Base-by-base conservation (phyloP, 2,888 invertebrate species). In the Xanthia togata region DNA sequence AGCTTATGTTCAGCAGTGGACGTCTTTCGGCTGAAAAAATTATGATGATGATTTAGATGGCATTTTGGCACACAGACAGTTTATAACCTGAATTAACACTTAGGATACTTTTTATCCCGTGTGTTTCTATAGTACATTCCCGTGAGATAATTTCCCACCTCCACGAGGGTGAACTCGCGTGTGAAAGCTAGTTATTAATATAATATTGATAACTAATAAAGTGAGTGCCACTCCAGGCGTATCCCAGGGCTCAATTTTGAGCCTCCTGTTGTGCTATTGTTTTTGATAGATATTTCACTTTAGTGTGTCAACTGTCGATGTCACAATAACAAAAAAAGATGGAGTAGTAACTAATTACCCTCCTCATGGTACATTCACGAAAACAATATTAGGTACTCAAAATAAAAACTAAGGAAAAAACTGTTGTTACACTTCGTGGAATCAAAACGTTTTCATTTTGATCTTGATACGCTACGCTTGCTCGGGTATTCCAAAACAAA, bases 401-500 rank as follows among this genome's bases (percentile, higher is more conserved):
- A 26, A 60, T 26, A 14, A 41, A 14, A 26, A 2, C 0, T 5
- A 26, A 62, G 0, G 9, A 9, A 70, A 62, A 70, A 62, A 41
- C 2, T 23, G 3, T 23, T 14, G 26, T 67, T 9, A 53, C 53
- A 41, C 12, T 60, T 20, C 8, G 14, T 26, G 20, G 14, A 55
- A 57, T 63, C 20, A 55, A 35, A 75, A 76, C 23, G 11, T 31
- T 8, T 20, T 63, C 3, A 75, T 75, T 76, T 75, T 1, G 2
- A 63, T 55, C 20, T 20, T n/a, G n/a, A 26, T 23, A 50, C 5
- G n/a, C n/a, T 20, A 63, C 20, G 12, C n/a, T 73, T 35, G 17
- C 35, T 63, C 0, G 14, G 12, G 23, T 73, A 59, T 53, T 73
- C 23, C 14, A 41, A 47, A 53, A 82, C 53, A 76, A 65, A 76